Percentiles rank a stretch among this genome's conserved stretches.
phyloP scores from a whole-genome alignment of 2,113 vertebrate species.

The Clarias gariepinus region DNA sequence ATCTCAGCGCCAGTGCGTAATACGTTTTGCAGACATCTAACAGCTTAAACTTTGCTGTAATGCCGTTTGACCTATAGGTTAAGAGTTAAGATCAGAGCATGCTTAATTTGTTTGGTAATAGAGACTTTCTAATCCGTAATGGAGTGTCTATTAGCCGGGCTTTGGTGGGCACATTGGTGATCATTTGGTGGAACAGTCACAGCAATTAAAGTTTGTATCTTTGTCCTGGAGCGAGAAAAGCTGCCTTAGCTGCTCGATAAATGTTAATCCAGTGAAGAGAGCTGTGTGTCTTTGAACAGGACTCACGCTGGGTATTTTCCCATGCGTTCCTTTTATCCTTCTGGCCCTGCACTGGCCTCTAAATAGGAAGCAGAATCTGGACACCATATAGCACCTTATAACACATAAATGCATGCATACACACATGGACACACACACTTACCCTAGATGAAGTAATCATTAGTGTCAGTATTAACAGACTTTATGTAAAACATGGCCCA shows the following conservation, averaged over 20 bases:
- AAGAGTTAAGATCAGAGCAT: constrained; percentile 94
- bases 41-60: constrained; percentile 95
- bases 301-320: constrained; percentile 82
- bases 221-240: constrained; percentile 89
- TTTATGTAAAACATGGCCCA: constrained; percentile 65
- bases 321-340: constrained; percentile 82
- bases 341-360: constrained; percentile 83
- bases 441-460: constrained; percentile 79
- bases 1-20: constrained; percentile 97
- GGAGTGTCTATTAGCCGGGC: constrained; percentile 96
- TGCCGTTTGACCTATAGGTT: constrained; percentile 90
- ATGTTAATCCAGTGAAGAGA: constrained; percentile 99
- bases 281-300: constrained; percentile 94
- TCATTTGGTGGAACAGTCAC: constrained; percentile 94
- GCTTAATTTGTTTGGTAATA: constrained; percentile 99
- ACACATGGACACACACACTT: background rate
- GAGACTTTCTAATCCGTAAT: constrained; percentile 98
- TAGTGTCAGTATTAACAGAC: constrained; percentile 71
- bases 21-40: constrained; percentile 94
- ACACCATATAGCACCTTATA: background rate
- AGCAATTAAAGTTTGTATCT: constrained; percentile 95
- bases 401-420: background rate
- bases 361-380: constrained; percentile 73
- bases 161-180: constrained; percentile 95
- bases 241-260: constrained; percentile 97